phyloP scores from a whole-genome alignment of 2,888 invertebrate species.

The Agonum fuliginosum region DNA sequence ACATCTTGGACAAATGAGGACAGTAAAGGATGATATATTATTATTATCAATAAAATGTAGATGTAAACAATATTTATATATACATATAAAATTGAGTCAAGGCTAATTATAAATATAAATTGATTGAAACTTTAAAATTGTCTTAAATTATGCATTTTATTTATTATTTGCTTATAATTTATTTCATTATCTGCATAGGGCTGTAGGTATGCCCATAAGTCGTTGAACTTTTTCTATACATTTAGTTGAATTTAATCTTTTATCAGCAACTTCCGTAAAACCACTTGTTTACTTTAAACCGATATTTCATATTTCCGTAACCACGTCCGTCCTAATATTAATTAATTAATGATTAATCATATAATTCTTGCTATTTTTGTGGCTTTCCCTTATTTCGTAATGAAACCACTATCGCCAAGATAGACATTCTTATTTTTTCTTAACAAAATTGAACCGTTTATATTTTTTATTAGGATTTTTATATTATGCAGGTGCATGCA shows the following conservation, averaged over 20 bases:
- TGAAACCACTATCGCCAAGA: too few relatives aligned
- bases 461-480: too few relatives aligned
- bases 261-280: not conserved
- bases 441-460: too few relatives aligned
- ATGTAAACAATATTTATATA: not conserved
- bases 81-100: not conserved
- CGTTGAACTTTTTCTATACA: not conserved
- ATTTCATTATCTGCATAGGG: not conserved
- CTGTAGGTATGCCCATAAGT: not conserved
- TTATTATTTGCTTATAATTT: too few relatives aligned
- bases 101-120: not conserved
- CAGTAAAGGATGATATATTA: not conserved
- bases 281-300: slow-evolving; percentile 3
- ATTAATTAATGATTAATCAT: slow-evolving; percentile 2
- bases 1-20: not conserved
- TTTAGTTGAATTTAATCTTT: not conserved
- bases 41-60: not conserved
- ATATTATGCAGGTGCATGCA: too few relatives aligned
- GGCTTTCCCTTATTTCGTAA: slow-evolving; percentile 35
- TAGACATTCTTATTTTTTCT: too few relatives aligned
- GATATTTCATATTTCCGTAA: slow-evolving; percentile 4
- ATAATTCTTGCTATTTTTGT: not conserved
- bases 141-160: too few relatives aligned
- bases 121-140: too few relatives aligned
- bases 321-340: slow-evolving; percentile 37